Evolutionary conservation across 2,888 invertebrate genomes (phyloP).

Genomic region (Rhamphomyia laevipes): DNA sequence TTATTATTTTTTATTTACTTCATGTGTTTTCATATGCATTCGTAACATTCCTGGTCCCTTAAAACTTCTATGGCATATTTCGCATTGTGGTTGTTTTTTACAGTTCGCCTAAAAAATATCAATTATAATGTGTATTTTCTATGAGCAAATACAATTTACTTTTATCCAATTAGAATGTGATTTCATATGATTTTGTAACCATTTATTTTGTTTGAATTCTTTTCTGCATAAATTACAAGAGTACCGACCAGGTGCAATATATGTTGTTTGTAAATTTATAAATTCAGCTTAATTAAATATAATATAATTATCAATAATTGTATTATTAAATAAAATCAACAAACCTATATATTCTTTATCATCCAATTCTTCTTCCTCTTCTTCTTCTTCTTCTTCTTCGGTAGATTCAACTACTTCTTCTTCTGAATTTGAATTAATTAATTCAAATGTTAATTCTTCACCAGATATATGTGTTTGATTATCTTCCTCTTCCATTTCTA

Average conservation of each 20-base stretch:
- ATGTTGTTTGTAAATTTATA: slow-evolving; percentile 41
- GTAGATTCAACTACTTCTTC: slow-evolving; percentile 18
- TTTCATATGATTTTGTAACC: slow-evolving; percentile 50
- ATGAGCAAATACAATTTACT: slow-evolving; percentile 12
- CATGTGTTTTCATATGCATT: slow-evolving; percentile 55
- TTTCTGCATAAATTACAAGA: slow-evolving; percentile 51
- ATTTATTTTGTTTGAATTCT: slow-evolving; percentile 49
- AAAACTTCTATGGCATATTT: slow-evolving; percentile 47
- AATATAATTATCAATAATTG: too few species aligned
- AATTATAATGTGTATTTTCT: background rate
- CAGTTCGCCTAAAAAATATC: slow-evolving; percentile 41
- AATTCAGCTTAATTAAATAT: slow-evolving; percentile 18
- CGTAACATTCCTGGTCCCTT: slow-evolving; percentile 55
- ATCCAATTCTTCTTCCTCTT: slow-evolving; percentile 20
- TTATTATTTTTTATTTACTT: slow-evolving; percentile 19
- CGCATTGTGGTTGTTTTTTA: slow-evolving; percentile 51
- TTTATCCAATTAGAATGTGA: slow-evolving; percentile 52
- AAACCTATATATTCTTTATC: slow-evolving; percentile 14
- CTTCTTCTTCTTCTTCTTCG: slow-evolving; percentile 12
- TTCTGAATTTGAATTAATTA: slow-evolving; percentile 16
- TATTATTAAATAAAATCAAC: slow-evolving; percentile 4
- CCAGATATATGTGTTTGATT: slow-evolving; percentile 14
- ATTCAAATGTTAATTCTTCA: slow-evolving; percentile 17
- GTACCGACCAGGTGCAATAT: slow-evolving; percentile 45
- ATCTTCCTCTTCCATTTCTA: slow-evolving; percentile 22